phyloP scores from a whole-genome alignment of 2,797 vertebrate genomes.

The Gallinago stenura region DNA sequence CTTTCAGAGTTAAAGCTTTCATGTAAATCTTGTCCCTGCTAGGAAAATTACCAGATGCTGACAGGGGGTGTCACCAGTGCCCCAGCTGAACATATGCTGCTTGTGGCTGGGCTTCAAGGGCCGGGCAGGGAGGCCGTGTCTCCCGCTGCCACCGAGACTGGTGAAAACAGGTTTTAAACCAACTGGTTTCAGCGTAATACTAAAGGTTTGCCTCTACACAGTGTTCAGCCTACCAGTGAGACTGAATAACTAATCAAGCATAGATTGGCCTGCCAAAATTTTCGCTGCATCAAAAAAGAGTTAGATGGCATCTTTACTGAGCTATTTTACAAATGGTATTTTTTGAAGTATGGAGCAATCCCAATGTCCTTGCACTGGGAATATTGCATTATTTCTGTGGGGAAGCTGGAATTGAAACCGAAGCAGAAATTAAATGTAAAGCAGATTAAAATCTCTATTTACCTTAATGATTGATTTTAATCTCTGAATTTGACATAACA shows the following conservation, averaged over 20 bases:
- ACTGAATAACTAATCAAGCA: not conserved
- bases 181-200: not conserved
- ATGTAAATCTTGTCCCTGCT: not conserved
- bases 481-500: not conserved
- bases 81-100: slow-evolving; percentile 30
- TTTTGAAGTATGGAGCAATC: not conserved
- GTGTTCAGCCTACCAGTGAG: not conserved
- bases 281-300: not conserved
- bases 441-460: not conserved
- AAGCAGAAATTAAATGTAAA: not conserved
- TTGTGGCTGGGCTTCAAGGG: not conserved
- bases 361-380: not conserved
- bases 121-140: not conserved
- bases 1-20: slow-evolving; percentile 52
- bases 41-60: slow-evolving; percentile 66
- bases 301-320: not conserved
- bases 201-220: not conserved
- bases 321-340: not conserved
- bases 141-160: slow-evolving; percentile 1
- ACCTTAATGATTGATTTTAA: not conserved
- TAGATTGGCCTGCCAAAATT: not conserved
- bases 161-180: slow-evolving; percentile 8
- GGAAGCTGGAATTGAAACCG: not conserved
- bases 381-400: not conserved
- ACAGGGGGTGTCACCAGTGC: slow-evolving; percentile 62